A percentile compares a stretch with the other conserved stretches of the same genome.
These are phyloP conservation scores for Acrobasis repandana DNA, from an alignment of 2,888 invertebrate genomes.

Conservation along the genomic window DNA sequence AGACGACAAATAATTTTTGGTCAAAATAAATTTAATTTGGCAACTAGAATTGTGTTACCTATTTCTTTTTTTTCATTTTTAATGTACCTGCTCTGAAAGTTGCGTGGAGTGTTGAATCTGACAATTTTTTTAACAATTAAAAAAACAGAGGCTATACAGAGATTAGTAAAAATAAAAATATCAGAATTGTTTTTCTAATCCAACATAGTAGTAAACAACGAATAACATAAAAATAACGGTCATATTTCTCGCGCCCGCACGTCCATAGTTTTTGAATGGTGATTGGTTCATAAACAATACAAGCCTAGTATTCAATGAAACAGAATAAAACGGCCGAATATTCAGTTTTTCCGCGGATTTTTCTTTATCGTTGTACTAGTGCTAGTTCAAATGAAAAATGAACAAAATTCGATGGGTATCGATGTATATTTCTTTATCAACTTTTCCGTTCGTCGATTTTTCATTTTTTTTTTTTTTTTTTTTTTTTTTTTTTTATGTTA, in stretches of 20 bases:
- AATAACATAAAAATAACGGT: not conserved
- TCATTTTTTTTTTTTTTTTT: too few relatives aligned
- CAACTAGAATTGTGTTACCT: too few relatives aligned
- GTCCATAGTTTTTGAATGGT: not conserved
- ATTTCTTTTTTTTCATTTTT: too few relatives aligned
- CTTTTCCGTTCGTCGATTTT: not conserved
- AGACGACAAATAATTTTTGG: too few relatives aligned
- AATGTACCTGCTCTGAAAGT: too few relatives aligned
- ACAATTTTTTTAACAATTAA: too few relatives aligned
- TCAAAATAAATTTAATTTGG: too few relatives aligned
- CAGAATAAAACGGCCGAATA: not conserved
- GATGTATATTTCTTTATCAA: not conserved
- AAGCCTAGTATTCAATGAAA: not conserved
- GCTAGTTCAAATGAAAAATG: not conserved
- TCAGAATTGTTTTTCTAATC: not conserved
- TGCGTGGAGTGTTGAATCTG: too few relatives aligned
- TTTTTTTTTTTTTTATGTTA: too few relatives aligned
- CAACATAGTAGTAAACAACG: not conserved
- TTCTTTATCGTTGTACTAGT: not conserved
- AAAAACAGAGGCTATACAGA: not conserved
- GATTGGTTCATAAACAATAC: conserved; percentile 8
- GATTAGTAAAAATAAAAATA: not conserved
- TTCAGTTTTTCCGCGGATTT: not conserved
- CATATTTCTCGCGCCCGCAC: not conserved
- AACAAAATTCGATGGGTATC: not conserved